Evolutionary conservation across 1,140 invertebrate genomes (phyloP), one percentile per base, ranked within the genome.

Genomic region (Colletes gigas): DNA sequence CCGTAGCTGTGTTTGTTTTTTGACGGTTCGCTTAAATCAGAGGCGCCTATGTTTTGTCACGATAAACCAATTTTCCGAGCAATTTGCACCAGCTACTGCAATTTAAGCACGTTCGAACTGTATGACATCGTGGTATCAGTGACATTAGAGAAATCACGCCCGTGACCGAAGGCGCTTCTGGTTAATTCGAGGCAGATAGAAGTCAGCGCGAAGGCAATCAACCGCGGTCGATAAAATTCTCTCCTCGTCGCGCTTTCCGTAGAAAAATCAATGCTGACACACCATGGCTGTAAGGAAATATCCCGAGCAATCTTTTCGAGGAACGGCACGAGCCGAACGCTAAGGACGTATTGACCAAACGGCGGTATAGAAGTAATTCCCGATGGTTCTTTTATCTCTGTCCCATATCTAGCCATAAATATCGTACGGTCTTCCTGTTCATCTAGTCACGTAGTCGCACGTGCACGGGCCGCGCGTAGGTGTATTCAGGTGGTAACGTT

Each of bases 401-500:
- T 77, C 67, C 78, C 59, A 74, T 80, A 80, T 77, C 67, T 81
- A 39, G 17, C 81, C 83, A 60, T 84, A 85, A 85, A 85, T 85
- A 84, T 85, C 73, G 50, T 50, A 19, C 10, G 47, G 54, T 57
- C 55, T 21, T 47, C 44, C 55, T 52, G 82, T 73, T 47, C 72
- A 74, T 65, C 41, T 54, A 41, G 47, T 52, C 54, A 55, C 21
- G 55, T 69, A 52, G 41, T 59, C 57, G 68, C 44, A 66, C 52
- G 59, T 69, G 65, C 12, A 47, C 41, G 39, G 63, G 50, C 62
- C 50, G 21, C 69, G 73, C 44, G 78, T 74, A 59, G 57, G 67
- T 75, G 77, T 59, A 60, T 73, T 79, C 60, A 81, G 80, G 77
- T 87, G 68, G 68, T 75, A 70, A 76, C 63, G 72, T 83, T 21